A percentile compares a stretch with the other conserved stretches of the same genome.
phyloP scores from a whole-genome alignment of 1,140 invertebrate species.

The Cydia amplana region DNA sequence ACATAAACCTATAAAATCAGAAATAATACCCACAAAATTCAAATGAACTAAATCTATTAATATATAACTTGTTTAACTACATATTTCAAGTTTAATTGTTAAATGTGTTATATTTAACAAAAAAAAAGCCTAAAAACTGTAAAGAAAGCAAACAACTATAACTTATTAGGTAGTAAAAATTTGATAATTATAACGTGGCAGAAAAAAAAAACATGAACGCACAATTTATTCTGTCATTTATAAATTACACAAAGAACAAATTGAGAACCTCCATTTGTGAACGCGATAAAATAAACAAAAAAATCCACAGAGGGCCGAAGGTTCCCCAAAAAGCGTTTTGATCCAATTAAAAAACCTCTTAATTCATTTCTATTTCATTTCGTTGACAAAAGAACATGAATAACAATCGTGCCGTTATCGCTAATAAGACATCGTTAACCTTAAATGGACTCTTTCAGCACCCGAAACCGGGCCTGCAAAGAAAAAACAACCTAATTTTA shows the following conservation, averaged over 20 bases:
- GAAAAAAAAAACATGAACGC: background rate
- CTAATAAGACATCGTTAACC: slow-evolving; percentile 68
- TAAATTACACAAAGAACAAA: background rate
- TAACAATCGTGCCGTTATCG: slow-evolving; percentile 69
- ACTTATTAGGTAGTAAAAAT: too few species aligned
- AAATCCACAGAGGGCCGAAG: background rate
- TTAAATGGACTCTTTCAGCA: slow-evolving; percentile 60
- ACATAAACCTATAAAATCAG: too few species aligned
- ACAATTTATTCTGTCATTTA: background rate
- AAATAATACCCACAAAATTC: too few species aligned
- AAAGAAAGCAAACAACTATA: too few species aligned
- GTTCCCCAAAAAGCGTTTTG: slow-evolving; percentile 9
- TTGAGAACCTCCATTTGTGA: background rate
- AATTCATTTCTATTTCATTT: slow-evolving; percentile 32
- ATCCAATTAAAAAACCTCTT: slow-evolving; percentile 31
- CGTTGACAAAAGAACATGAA: slow-evolving; percentile 51
- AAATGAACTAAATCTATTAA: too few species aligned
- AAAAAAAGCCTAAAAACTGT: too few species aligned
- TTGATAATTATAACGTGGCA: background rate
- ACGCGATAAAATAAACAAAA: slow-evolving; percentile 1
- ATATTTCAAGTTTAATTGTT: too few species aligned
- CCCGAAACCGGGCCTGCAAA: slow-evolving; percentile 31
- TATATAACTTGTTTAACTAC: too few species aligned
- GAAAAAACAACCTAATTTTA: slow-evolving; percentile 18
- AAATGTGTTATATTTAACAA: too few species aligned